Evolutionary conservation across 2,113 vertebrate species (phyloP), one percentile per base, ranked within the genome.

Genomic region (Alexandromys fortis): DNA sequence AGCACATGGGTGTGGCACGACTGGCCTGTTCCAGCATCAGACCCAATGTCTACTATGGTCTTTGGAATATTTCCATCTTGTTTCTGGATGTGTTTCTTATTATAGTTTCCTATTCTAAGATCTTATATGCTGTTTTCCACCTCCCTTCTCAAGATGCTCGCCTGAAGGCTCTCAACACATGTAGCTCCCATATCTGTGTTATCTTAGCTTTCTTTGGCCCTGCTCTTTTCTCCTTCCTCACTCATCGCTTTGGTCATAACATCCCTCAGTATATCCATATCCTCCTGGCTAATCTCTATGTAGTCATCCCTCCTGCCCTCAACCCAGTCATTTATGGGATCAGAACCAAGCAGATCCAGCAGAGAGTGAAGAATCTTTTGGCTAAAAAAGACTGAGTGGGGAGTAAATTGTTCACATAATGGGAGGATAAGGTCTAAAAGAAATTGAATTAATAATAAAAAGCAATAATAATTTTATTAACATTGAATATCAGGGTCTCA

Each of bases 301-400:
- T 98, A 26, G 90, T 97, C 30, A 33, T 97, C 1, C 94, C 96
- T 8, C 86, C 97, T 38, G 94, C 96, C 49, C 90, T 98, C 58
- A 98, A 98, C 52, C 97, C 97, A 61, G 92, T 98, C 21, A 97
- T 98, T 70, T 97, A 98, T 88, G 97, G 97, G 3, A 90, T 98
- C 52, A 98, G 93, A 21, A 98, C 97, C 38, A 97, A 95, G 61
- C 92, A 98, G 70, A 98, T 98, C 9, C 90, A 96, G 49, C 87
- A 97, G 13, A 0, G 7, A 2, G 81, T 98, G 26, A 77, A 87
- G 33, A 93, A 10, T 68, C 22, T 91, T 26, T 90, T 98, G 52
- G 0, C 30, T 91, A 77, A 86, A 92, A 73, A 52, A 86, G 1
- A 42, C 11, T 82, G 75, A 93, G 61, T 55, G 6, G 75, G 35